Evolutionary conservation across 2,888 invertebrate genomes (phyloP), one percentile per base, ranked within the genome.

Genomic region (Idaea biselata): DNA sequence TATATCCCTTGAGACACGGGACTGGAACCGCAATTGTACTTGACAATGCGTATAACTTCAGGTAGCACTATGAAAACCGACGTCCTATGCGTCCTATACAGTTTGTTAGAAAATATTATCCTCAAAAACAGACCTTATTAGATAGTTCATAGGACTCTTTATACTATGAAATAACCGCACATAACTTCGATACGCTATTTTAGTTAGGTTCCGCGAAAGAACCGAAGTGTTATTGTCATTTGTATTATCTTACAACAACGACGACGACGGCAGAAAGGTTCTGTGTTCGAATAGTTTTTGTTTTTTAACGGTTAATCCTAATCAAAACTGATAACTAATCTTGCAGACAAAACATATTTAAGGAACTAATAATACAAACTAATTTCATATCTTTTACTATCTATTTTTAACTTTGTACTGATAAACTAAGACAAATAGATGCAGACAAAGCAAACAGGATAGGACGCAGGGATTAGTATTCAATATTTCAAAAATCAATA

Each of bases 401-500:
- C 53, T 56, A 16, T 58, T 56, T 58, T 54, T 61, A 63, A 44
- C 17, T 44, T 44, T 44, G 25, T 57, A 7, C 53, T 59, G 31
- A 58, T 58, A 63, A 63, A 72, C 67, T 70, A 73, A 65, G 65
- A 70, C 66, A 44, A 68, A 64, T 70, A 68, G 69, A 68, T 63
- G 72, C 73, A 76, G 69, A 79, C 78, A 81, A 81, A 75, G 73
- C 78, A 83, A 86, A 86, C 85, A 87, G 85, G 85, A 86, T 79
- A 44, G 14, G 14, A 44, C 33, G 44, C 74, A 66, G 72, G 68
- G 73, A 78, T 77, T 75, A 76, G 72, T 72, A 78, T 73, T 80
- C 74, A 77, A 76, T 77, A 73, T 76, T 77, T 74, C 69, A 73
- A 87, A 87, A 85, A 89, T 81, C 87, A 89, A 90, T 88, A 90